A percentile compares a stretch with the other conserved stretches of the same genome.
These are phyloP conservation scores for Pseudopleuronectes americanus DNA, from an alignment of 2,797 vertebrate genomes.

Conservation along the genomic window DNA sequence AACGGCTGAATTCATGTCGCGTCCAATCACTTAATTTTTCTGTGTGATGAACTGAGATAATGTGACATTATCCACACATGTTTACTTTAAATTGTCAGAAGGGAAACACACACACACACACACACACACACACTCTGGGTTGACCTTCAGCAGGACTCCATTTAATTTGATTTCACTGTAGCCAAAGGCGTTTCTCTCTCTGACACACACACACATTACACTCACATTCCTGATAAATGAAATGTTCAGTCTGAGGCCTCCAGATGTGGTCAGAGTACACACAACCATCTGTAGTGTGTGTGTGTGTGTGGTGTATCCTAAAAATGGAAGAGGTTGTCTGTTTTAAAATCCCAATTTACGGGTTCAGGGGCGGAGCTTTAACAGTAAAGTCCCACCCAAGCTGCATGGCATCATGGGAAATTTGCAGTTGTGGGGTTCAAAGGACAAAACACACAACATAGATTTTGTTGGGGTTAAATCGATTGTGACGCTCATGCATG, in stretches of 20 bases:
- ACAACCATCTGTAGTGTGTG: conserved; percentile 24
- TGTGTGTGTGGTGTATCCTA: conserved; percentile 5
- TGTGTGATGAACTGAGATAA: conserved; percentile 6
- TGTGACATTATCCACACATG: conserved; percentile 8
- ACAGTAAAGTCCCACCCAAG: background rate
- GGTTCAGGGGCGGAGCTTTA: background rate
- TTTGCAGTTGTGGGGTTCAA: background rate
- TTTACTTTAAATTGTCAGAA: background rate
- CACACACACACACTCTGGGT: conserved; percentile 2
- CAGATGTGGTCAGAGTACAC: conserved; percentile 55
- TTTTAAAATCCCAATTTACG: background rate
- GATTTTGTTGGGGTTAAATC: background rate
- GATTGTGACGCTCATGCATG: background rate
- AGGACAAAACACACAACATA: background rate
- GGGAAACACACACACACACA: conserved; percentile 16
- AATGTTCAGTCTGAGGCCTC: conserved; percentile 37
- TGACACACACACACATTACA: background rate
- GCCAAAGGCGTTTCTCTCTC: conserved; percentile 39
- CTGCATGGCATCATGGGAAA: conserved; percentile 17
- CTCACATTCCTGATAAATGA: conserved; percentile 58
- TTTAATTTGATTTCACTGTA: conserved; percentile 54
- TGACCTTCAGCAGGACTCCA: conserved; percentile 55
- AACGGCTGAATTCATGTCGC: background rate
- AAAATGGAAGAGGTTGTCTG: background rate
- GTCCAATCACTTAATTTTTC: background rate